These are phyloP conservation scores for Diarsia dahlii DNA, from an alignment of 2,888 invertebrate species.

Conservation along the genomic window DNA sequence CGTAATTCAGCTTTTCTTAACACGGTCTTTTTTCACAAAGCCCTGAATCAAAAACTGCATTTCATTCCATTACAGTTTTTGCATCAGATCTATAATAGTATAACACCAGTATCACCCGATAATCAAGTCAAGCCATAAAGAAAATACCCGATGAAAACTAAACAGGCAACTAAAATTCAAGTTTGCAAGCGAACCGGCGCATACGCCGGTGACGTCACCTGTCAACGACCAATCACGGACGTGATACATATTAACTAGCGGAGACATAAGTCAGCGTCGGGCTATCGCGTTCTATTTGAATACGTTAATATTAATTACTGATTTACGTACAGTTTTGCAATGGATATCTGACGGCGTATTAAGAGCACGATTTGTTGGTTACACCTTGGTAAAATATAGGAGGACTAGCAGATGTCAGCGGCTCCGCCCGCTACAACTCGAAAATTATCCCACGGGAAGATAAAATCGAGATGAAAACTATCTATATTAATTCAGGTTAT, in stretches of 20 bases:
- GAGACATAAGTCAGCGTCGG: conserved; percentile 66
- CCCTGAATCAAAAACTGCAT: not conserved
- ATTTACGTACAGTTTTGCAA: conserved; percentile 57
- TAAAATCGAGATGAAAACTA: no score
- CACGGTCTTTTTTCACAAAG: not conserved
- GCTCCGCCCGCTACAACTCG: no score
- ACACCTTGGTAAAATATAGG: not conserved
- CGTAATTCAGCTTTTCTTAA: not conserved
- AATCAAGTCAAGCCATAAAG: conserved; percentile 36
- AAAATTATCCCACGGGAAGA: no score
- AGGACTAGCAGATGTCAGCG: no score
- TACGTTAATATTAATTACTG: conserved; percentile 67
- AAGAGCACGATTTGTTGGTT: conserved; percentile 44
- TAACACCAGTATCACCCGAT: not conserved
- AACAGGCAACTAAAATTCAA: conserved; percentile 62
- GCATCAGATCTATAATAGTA: not conserved
- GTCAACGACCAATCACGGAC: conserved; percentile 77
- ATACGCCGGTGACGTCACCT: conserved; percentile 78
- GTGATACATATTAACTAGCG: conserved; percentile 80
- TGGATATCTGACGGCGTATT: conserved; percentile 47
- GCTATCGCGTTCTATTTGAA: conserved; percentile 65
- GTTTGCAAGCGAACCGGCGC: conserved; percentile 56
- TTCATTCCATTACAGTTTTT: not conserved
- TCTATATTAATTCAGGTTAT: no score
- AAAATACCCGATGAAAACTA: conserved; percentile 50